Base-by-base conservation (phyloP, 2,797 vertebrate species). In the Cynopterus sphinx region DNA sequence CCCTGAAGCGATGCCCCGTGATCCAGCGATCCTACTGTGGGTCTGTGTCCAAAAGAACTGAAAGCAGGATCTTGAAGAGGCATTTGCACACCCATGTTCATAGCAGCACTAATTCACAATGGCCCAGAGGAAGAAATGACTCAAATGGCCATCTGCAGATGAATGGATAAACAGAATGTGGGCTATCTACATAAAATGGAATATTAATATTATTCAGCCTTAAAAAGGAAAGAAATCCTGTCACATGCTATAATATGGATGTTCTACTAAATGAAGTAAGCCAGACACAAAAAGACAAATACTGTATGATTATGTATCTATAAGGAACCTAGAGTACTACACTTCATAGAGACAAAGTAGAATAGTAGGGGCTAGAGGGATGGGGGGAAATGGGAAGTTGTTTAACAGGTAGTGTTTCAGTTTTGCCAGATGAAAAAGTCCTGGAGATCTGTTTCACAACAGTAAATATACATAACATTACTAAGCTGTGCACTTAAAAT, bases 371-470 rank as follows among this genome's bases (percentile, higher is more conserved):
- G 39, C 51, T 26, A 19, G 49, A 6, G 22, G 6, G 17, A 24
- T 43, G 43, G n/a, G 55, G 49, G 28, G 26, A 78, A 67, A 73
- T 78, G 19, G 57, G 31, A 46, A 39, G 26, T 90, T 81, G 43
- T 67, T 92, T 68, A 91, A 73, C 57, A 21, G 9, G 6, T 21
- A 74, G 71, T 79, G 55, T 55, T 96, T 67, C 13, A 57, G 19
- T 84, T 95, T 93, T 93, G 7, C 24, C 59, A 33, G 31, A 67
- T 96, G 61, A 92, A 91, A 41, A 73, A 31, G 19, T 41, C 51
- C 33, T 88, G 68, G 73, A 88, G 36, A 41, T 91, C 31, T 85
- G 33, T 81, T 87, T 96, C 39, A 87, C 31, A 87, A 59, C 67
- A 67, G 7, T 79, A 24, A 87, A 41, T 84, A 55, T 68, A 43